Evolutionary conservation across 1,140 invertebrate genomes (phyloP).

Genomic region (Drosophila virilis): DNA sequence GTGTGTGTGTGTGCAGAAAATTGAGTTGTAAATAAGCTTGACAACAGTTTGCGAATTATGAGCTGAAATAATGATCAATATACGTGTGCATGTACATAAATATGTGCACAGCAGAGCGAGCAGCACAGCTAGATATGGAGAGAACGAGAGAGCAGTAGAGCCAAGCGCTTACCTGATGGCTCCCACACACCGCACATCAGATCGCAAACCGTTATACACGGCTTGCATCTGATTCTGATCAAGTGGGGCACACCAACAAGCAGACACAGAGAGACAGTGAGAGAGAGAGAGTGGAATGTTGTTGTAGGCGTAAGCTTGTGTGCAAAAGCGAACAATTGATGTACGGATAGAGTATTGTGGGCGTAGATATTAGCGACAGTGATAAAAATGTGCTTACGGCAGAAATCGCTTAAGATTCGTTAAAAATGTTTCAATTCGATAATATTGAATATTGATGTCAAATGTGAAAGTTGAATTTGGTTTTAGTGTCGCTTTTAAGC

Average conservation of each 20-base stretch:
- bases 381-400: slow-evolving; percentile 27
- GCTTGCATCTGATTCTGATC: too few relatives aligned
- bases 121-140: not conserved
- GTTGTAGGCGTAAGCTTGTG: not conserved
- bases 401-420: slow-evolving; percentile 19
- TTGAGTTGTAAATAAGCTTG: not conserved
- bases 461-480: not conserved
- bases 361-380: slow-evolving; percentile 12
- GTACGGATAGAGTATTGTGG: not conserved
- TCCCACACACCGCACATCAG: not conserved
- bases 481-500: slow-evolving; percentile 9
- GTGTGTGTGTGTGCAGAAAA: slow-evolving; percentile 17
- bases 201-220: too few relatives aligned
- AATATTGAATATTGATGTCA: too few relatives aligned
- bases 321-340: not conserved
- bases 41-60: not conserved
- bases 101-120: slow-evolving; percentile 5
- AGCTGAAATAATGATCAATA: not conserved
- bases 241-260: not conserved
- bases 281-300: not conserved
- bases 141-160: not conserved
- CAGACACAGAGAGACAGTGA: too few relatives aligned
- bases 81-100: not conserved
- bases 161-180: not conserved
- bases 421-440: too few relatives aligned